Evolutionary conservation across 2,888 invertebrate genomes (phyloP).

Genomic region (Sphinx pinastri): DNA sequence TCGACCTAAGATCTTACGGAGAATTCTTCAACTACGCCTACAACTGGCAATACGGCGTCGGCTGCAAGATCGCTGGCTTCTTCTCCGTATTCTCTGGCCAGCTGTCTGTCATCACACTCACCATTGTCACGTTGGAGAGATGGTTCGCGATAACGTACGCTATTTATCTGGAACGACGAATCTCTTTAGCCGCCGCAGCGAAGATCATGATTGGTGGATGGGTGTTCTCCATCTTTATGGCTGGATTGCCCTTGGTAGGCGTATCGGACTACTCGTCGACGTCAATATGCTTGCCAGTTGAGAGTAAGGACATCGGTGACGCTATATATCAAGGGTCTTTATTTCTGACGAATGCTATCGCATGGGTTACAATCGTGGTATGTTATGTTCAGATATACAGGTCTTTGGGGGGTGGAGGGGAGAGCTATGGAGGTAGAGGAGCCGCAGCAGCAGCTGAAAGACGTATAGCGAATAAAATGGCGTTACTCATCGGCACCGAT

Average conservation of each 20-base stretch:
- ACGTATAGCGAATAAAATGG: constrained; percentile 95
- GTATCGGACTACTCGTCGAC: constrained; percentile 95
- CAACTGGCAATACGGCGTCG: constrained; percentile 92
- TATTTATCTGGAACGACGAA: constrained; percentile 91
- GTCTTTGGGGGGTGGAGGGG: constrained; percentile 89
- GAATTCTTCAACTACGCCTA: constrained; percentile 95
- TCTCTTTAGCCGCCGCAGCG: constrained; percentile 88
- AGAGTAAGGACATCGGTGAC: constrained; percentile 87
- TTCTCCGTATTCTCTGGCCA: constrained; percentile 94
- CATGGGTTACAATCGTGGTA: constrained; percentile 92
- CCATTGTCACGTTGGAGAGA: constrained; percentile 93
- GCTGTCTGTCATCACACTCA: constrained; percentile 93
- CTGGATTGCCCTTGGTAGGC: constrained; percentile 91
- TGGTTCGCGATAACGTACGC: constrained; percentile 94
- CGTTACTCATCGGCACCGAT: constrained; percentile 93
- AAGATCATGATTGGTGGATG: constrained; percentile 91
- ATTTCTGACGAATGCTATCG: constrained; percentile 90
- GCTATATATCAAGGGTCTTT: constrained; percentile 89
- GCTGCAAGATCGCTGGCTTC: constrained; percentile 94
- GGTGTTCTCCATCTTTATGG: constrained; percentile 90
- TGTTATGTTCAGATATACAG: constrained; percentile 95
- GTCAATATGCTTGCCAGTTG: constrained; percentile 94
- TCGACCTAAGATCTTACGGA: constrained; percentile 92
- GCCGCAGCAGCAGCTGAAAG: constrained; percentile 86
- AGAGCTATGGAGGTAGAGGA: constrained; percentile 85